These are phyloP conservation scores for Ceratotherium simum DNA, from an alignment of 2,113 vertebrate species.

Conservation along the genomic window DNA sequence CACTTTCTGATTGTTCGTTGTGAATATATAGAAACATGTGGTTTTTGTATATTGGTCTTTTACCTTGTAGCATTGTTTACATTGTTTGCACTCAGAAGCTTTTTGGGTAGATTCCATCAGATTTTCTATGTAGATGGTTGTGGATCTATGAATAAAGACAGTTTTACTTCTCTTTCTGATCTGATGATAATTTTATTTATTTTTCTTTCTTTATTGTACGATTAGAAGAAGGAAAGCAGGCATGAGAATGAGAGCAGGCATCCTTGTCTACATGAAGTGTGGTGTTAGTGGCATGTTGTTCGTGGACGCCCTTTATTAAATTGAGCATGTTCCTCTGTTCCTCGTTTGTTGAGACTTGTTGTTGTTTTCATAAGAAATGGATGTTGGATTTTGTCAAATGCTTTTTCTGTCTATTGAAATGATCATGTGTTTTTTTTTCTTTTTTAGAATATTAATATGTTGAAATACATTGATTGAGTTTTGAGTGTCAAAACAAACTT, in stretches of 20 bases:
- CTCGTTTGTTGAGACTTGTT: not conserved
- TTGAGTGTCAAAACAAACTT: not conserved
- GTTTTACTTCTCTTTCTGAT: too few relatives aligned
- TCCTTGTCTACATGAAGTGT: not conserved
- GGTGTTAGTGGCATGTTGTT: not conserved
- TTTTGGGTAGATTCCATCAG: too few relatives aligned
- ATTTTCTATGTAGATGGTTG: too few relatives aligned
- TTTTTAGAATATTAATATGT: not conserved
- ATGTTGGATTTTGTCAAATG: too few relatives aligned
- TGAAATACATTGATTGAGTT: not conserved
- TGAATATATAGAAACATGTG: not conserved
- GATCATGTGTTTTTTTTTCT: not conserved
- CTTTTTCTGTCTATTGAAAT: too few relatives aligned
- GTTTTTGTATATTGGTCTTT: too few relatives aligned
- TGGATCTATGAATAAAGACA: not conserved
- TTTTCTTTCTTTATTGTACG: not conserved
- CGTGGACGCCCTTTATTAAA: not conserved
- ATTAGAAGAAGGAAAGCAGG: not conserved
- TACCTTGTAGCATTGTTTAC: too few relatives aligned
- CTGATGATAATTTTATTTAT: not conserved
- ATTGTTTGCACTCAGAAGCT: too few relatives aligned
- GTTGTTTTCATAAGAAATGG: too few relatives aligned
- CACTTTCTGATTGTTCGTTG: not conserved
- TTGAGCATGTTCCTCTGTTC: not conserved
- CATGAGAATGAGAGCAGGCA: not conserved